These are phyloP conservation scores for Melospiza georgiana DNA, from an alignment of 2,113 vertebrate species.

Conservation along the genomic window DNA sequence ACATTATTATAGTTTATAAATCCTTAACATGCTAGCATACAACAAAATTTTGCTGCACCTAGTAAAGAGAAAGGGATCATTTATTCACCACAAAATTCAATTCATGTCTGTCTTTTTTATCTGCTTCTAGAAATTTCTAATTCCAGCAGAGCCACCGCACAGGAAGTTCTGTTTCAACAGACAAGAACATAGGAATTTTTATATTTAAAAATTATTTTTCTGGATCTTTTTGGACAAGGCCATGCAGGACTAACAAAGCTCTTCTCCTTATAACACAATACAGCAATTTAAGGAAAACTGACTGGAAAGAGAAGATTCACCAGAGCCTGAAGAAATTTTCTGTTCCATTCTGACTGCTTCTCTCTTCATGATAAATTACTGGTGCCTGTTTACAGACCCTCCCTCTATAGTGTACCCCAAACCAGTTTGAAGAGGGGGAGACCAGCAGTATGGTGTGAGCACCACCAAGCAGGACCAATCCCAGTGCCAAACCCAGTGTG, in stretches of 20 bases:
- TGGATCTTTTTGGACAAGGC: neutral
- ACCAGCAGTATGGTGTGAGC: neutral
- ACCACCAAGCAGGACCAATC: neutral
- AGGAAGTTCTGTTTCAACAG: neutral
- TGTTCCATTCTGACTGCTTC: neutral
- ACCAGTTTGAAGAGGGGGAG: accelerated
- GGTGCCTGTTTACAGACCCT: neutral
- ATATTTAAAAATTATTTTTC: neutral
- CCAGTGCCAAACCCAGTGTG: neutral
- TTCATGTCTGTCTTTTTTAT: neutral
- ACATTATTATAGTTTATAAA: neutral
- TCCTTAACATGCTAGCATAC: neutral
- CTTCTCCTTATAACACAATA: neutral
- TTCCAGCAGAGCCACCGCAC: neutral
- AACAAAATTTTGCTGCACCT: neutral
- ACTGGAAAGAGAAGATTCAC: neutral
- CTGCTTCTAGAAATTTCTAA: neutral
- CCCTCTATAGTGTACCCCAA: neutral
- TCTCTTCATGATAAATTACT: neutral
- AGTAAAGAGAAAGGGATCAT: neutral
- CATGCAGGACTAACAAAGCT: neutral
- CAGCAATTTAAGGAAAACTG: neutral
- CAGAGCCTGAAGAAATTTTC: neutral
- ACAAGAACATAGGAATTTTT: neutral
- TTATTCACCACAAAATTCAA: neutral